Conservation (phyloP, 92 coral and sea anemone genomes). For the Zoanthus sociatus region DNA sequence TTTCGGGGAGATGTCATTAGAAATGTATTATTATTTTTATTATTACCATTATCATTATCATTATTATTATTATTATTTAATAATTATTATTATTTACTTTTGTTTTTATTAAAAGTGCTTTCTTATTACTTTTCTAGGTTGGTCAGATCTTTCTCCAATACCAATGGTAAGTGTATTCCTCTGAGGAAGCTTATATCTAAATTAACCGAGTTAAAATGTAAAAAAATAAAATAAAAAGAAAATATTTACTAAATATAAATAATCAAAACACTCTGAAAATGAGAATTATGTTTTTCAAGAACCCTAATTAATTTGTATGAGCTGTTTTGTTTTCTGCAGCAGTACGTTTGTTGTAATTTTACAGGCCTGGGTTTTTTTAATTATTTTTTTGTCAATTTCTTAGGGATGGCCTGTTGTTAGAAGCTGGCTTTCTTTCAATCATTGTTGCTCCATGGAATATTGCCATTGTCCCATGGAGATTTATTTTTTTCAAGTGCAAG, state of each 20-base stretch:
- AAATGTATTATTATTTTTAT: too few relatives aligned
- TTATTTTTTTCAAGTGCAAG: conserved; percentile 55
- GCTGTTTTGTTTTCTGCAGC: too few relatives aligned
- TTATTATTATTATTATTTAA: background rate
- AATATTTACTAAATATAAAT: too few relatives aligned
- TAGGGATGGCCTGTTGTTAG: conserved; percentile 95
- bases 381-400: background rate
- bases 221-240: too few relatives aligned
- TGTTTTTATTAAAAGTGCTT: background rate
- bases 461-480: conserved; percentile 61
- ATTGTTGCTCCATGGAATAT: conserved; percentile 94
- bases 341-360: too few relatives aligned
- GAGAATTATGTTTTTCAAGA: too few relatives aligned
- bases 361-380: too few relatives aligned
- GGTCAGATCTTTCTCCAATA: conserved; percentile 96
- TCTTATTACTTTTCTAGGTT: conserved; percentile 59
- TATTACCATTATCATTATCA: background rate
- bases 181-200: too few relatives aligned
- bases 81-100: background rate
- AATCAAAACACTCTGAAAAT: too few relatives aligned
- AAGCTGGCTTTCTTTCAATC: conserved; percentile 89
- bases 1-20: too few relatives aligned
- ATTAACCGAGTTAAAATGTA: too few relatives aligned
- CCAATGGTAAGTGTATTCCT: conserved; percentile 80
- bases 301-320: background rate